Evolutionary conservation across 2,797 vertebrate species (phyloP), one percentile per base, ranked within the genome.

Genomic region (Nyctalus aviator): DNA sequence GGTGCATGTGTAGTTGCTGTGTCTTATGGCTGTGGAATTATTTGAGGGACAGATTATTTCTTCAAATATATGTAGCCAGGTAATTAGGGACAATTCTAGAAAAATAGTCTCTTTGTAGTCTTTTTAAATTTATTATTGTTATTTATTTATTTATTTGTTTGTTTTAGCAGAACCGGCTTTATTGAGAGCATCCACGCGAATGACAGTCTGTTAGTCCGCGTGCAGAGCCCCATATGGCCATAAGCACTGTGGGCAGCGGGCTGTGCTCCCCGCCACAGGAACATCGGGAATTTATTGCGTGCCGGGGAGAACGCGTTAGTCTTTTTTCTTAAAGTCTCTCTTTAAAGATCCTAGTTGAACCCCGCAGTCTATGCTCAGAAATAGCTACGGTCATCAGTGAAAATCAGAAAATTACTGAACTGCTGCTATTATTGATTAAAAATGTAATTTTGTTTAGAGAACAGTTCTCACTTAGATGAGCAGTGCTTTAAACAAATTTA

Each of bases 361-460:
- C 20, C 44, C 35, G 64, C 13, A 79, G 25, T 91, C 10, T 86
- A 35, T 50, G 48, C 87, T 79, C 79, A 94, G 50, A 93, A 81
- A 88, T 35, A 81, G 62, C 59, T 27, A 84, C 81, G 25, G 55
- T 72, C 76, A 83, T 68, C 46, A 71, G 35, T 87, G 57, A 91
- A 94, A 84, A 62, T 55, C 13, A 89, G 76, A 77, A 87, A 79
- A 91, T 84, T 35, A 64, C 12, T 23, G 18, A 77, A 93, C 30
- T 69, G 32, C 30, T 69, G 32, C 57, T 85, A 10, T 53, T 91
- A 66, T n/a, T 86, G 18, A 72, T 90, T 48, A 18, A 84, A 93
- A 75, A 69, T 87, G 8, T 57, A 46, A 69, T 79, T 94, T 92
- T 87, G 46, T 78, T 79, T 92, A 48, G 25, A 75, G 48, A 88